A percentile compares a stretch with the other conserved stretches of the same genome.
These are phyloP conservation scores for Meandrusa payeni DNA, from an alignment of 2,888 invertebrate species.

Conservation along the genomic window DNA sequence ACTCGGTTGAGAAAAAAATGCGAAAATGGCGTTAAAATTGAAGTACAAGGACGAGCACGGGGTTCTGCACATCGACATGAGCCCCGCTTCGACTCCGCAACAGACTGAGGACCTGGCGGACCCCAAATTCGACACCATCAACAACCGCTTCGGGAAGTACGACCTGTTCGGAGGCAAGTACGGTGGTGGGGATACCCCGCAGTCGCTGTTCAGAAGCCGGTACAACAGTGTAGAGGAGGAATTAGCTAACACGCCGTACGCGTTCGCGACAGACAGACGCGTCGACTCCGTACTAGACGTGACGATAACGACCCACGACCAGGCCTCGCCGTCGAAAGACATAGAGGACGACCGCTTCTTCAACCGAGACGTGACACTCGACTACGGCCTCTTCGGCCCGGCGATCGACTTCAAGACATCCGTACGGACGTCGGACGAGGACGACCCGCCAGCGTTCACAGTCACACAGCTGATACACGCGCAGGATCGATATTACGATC, in stretches of 20 bases:
- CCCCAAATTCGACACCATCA: constrained; percentile 70
- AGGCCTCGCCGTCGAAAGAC: constrained; percentile 55
- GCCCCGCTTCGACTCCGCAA: constrained; percentile 47
- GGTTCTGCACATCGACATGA: constrained; percentile 72
- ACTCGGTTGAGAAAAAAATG: constrained; percentile 1
- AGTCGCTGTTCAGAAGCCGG: constrained; percentile 68
- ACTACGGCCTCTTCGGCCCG: constrained; percentile 56
- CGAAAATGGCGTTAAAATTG: constrained; percentile 63
- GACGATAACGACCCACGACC: constrained; percentile 46
- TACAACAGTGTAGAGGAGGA: constrained; percentile 77
- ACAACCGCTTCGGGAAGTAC: constrained; percentile 67
- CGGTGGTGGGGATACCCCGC: constrained; percentile 49
- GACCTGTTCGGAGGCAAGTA: constrained; percentile 70
- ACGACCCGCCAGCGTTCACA: constrained; percentile 59
- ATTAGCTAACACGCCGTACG: constrained; percentile 74
- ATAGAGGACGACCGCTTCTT: constrained; percentile 66
- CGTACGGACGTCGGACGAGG: constrained; percentile 30
- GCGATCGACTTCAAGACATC: constrained; percentile 44
- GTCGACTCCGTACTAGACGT: constrained; percentile 53
- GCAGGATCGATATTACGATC: constrained; percentile 69
- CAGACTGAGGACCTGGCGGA: constrained; percentile 37
- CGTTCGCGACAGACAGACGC: constrained; percentile 62
- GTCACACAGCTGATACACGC: constrained; percentile 72
- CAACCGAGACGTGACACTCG: constrained; percentile 41
- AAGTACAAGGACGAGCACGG: constrained; percentile 75